These are phyloP conservation scores for Silurus glanis DNA, from an alignment of 2,113 vertebrate species.

Conservation along the genomic window DNA sequence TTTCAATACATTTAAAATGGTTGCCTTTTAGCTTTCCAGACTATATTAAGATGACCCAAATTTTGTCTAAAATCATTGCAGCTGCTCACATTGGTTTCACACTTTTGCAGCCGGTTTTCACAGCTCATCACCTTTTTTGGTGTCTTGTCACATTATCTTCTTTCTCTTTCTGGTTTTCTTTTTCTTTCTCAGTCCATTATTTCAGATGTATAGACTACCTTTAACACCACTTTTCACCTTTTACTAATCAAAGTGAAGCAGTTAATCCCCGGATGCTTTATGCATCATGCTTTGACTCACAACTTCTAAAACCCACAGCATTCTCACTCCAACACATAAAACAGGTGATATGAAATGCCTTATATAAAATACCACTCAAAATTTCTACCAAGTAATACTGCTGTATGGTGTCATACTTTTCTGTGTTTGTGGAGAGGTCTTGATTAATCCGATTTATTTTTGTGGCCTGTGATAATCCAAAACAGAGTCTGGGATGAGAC, in stretches of 20 bases:
- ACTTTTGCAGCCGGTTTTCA: neutral
- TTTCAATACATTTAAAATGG: neutral
- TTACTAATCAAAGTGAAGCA: slow-evolving; percentile 1
- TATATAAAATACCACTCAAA: neutral
- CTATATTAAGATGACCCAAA: neutral
- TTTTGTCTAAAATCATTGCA: neutral
- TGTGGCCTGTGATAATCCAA: neutral
- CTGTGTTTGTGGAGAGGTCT: neutral
- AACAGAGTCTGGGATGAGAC: neutral
- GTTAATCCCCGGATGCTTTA: slow-evolving; percentile 1
- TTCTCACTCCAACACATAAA: neutral
- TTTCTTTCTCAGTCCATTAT: neutral
- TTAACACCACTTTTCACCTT: neutral
- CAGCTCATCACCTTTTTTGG: slow-evolving; percentile 18
- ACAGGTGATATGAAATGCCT: neutral
- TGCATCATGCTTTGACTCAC: neutral
- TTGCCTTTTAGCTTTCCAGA: neutral
- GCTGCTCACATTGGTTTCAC: neutral
- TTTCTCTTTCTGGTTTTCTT: slow-evolving; percentile 28
- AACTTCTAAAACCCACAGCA: neutral
- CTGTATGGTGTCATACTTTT: neutral
- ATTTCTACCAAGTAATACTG: neutral
- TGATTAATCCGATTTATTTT: neutral
- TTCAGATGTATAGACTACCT: neutral
- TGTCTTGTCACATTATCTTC: slow-evolving; percentile 7